A percentile compares a stretch with the other conserved stretches of the same genome.
These are phyloP conservation scores for Prionace glauca DNA, from an alignment of 2,797 vertebrate species.

Conservation along the genomic window DNA sequence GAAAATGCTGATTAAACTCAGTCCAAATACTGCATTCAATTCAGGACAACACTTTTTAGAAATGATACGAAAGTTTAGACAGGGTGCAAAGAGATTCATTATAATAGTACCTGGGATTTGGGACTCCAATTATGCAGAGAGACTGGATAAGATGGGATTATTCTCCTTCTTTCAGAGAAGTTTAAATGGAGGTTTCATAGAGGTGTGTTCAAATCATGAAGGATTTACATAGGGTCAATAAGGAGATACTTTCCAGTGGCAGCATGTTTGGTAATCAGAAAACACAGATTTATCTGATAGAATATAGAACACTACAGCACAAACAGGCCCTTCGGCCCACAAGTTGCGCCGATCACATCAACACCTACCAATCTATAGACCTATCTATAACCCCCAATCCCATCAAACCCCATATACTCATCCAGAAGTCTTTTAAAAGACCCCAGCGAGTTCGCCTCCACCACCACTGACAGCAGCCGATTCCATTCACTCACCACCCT, in stretches of 20 bases:
- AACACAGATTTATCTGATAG: background rate
- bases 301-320: no score
- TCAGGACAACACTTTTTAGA: background rate
- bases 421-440: no score
- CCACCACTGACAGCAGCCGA: no score
- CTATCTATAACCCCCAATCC: no score
- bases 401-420: no score
- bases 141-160: background rate
- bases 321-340: no score
- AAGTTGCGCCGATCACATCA: no score
- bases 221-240: background rate
- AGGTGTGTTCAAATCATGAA: background rate
- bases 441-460: no score
- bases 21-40: background rate
- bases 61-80: background rate
- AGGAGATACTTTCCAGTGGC: background rate
- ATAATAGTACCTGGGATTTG: background rate
- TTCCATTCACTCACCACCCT: no score
- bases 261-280: background rate
- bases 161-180: background rate
- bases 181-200: background rate
- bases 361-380: no score
- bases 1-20: background rate
- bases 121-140: background rate
- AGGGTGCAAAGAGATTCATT: background rate